phyloP scores from a whole-genome alignment of 1,140 invertebrate genomes.

The Leguminivora glycinivorella region DNA sequence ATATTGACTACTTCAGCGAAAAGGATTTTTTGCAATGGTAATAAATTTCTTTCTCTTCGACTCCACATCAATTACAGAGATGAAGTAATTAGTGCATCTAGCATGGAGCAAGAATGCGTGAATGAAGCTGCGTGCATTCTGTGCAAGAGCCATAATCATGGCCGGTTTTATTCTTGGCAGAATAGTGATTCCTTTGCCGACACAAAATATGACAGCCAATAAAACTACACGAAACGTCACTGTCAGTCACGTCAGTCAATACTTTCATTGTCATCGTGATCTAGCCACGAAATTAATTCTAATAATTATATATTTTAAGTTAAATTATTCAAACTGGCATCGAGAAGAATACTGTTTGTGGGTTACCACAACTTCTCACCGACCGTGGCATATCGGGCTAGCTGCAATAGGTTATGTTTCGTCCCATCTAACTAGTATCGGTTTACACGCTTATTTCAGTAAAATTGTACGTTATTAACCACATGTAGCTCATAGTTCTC shows the following conservation, averaged over 20 bases:
- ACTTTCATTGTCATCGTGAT: constrained; percentile 9
- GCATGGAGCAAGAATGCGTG: too few species aligned
- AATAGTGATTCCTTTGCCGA: neutral
- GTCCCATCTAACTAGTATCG: constrained; percentile 38
- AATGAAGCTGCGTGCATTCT: too few species aligned
- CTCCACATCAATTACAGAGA: too few species aligned
- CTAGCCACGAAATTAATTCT: neutral
- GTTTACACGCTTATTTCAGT: constrained; percentile 31
- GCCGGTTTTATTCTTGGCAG: neutral
- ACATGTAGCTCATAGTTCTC: neutral
- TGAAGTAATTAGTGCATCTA: too few species aligned
- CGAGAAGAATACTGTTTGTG: constrained; percentile 56
- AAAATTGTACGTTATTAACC: constrained; percentile 16
- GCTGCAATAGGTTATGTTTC: constrained; percentile 58
- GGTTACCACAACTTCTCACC: constrained; percentile 62
- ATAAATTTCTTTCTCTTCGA: too few species aligned
- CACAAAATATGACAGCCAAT: neutral
- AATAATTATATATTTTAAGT: constrained; percentile 16
- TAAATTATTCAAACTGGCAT: constrained; percentile 65
- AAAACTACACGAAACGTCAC: neutral
- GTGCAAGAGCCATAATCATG: too few species aligned
- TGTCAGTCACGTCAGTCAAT: constrained; percentile 11
- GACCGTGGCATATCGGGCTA: constrained; percentile 44
- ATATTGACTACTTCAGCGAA: too few species aligned
- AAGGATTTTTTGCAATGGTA: too few species aligned